Evolutionary conservation across 2,113 vertebrate genomes (phyloP).

Genomic region (Gymnogyps californianus): DNA sequence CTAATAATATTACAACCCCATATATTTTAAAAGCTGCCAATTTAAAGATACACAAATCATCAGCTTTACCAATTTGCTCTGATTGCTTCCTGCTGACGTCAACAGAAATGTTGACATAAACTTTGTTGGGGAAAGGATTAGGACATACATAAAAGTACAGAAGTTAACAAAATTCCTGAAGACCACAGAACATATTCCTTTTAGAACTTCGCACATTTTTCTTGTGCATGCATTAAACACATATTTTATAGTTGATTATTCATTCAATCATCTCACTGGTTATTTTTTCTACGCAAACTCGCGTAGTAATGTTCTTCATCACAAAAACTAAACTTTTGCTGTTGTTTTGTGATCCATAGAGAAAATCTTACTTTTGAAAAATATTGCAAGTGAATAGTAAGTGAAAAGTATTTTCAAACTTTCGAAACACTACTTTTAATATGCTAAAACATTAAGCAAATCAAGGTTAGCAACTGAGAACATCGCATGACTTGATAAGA

Average conservation of each 20-base stretch:
- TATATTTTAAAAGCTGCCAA: conserved; percentile 14
- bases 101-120: conserved; percentile 4
- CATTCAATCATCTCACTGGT: neutral
- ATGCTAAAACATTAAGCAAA: neutral
- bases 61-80: neutral
- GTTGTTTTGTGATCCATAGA: neutral
- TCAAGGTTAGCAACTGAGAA: neutral
- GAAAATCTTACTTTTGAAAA: neutral
- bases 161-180: conserved; percentile 5
- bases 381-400: neutral
- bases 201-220: neutral
- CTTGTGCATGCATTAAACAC: neutral
- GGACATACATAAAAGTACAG: neutral
- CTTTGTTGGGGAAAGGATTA: neutral
- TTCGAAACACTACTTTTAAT: neutral
- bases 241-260: neutral
- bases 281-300: neutral
- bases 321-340: neutral
- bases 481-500: neutral
- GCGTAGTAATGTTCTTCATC: neutral
- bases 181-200: neutral
- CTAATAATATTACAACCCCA: neutral
- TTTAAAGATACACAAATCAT: neutral
- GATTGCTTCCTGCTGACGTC: neutral
- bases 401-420: neutral